Conservation (phyloP, 2,888 invertebrate species). For the Cepaea hortensis region DNA sequence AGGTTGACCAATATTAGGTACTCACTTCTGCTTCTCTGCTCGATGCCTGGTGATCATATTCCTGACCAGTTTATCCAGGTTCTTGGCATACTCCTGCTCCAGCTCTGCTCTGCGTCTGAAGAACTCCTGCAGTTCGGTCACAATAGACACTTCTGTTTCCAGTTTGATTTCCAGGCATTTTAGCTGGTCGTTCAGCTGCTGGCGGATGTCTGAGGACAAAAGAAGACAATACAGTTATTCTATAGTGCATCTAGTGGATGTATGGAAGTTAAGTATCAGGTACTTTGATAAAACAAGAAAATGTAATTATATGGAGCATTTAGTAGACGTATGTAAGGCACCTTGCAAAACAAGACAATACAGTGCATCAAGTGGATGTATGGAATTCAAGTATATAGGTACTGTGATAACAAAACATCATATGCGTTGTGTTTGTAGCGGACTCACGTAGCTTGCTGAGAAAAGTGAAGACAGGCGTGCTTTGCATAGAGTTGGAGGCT, state of each 20-base stretch:
- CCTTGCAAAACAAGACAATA: no score
- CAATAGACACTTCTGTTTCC: constrained; percentile 85
- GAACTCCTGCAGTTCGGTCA: constrained; percentile 77
- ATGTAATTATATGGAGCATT: no score
- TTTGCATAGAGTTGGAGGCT: no score
- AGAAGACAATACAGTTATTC: not conserved
- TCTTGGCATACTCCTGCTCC: constrained; percentile 93
- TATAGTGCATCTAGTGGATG: not conserved
- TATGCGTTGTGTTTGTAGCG: no score
- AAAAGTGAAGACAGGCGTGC: no score
- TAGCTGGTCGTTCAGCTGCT: constrained; percentile 94
- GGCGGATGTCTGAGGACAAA: constrained; percentile 86
- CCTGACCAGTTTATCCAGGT: constrained; percentile 93
- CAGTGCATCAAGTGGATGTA: no score
- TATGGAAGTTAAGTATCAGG: not conserved
- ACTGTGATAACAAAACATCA: no score
- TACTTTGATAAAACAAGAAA: no score
- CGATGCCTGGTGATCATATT: constrained; percentile 87
- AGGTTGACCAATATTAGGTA: constrained; percentile 51
- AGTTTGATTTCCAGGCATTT: constrained; percentile 93
- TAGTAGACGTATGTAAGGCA: no score
- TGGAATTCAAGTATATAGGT: no score
- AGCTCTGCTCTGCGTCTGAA: constrained; percentile 87
- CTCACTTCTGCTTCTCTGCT: constrained; percentile 90
- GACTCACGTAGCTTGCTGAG: no score